Evolutionary conservation across 1,140 invertebrate genomes (phyloP), one percentile per base, ranked within the genome.

Genomic region (Vollenhovia emeryi): DNA sequence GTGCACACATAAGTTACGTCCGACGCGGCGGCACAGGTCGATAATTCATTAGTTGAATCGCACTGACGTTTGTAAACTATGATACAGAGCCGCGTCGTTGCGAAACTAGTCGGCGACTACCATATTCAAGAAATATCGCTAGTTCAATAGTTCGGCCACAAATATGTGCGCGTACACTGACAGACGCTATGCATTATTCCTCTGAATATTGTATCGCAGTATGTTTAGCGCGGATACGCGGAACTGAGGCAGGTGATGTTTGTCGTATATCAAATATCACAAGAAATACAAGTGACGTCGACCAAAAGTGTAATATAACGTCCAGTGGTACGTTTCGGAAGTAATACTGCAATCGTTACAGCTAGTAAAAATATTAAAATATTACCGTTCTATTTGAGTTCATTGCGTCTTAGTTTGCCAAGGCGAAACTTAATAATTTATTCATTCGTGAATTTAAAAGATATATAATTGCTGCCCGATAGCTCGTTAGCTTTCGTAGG

Each of bases 31-130:
- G 33, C 45, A 11, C 36, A 50, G 84, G 52, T 86, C 84, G 59
- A 83, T 86, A 88, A 86, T 84, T 86, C 76, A 83, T 88, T 76
- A 86, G 71, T 62, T 57, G 66, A 78, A 86, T 86, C 86, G 64
- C 52, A 9, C 4, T 40, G 36, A 48, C 60, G 40, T 79, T 60
- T 52, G 73, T 62, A 59, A 74, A 87, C 57, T 73, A 50, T 18
- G 55, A 4, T 48, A 66, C 11, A 50, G 50, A 45, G 60, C 18
- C 21, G 33, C 68, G 45, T 57, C 62, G 75, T 82, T 86, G 24
- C 45, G 36, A 27, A 40, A 86, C 62, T 60, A 21, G 52, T 33
- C n/a, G 5, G 3, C 57, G 2, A 9, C 50, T 50, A 66, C n/a
- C 3, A 24, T 66, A 57, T 15, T 75, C 87, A 84, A 78, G 73